phyloP scores from a whole-genome alignment of 2,888 invertebrate species.

The Plebejus anna region DNA sequence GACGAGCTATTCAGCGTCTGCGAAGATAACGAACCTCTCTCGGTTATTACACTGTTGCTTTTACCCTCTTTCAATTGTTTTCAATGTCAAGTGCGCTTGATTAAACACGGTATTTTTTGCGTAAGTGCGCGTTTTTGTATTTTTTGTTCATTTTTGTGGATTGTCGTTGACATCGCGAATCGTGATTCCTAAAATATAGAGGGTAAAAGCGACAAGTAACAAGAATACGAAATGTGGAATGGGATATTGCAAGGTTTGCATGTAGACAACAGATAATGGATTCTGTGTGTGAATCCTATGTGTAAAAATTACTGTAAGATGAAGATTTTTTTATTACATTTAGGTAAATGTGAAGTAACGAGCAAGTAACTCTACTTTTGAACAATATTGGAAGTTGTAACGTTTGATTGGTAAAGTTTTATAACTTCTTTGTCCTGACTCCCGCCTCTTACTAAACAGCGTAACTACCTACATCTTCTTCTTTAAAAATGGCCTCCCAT shows the following conservation, averaged over 20 bases:
- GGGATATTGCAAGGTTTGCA: not conserved
- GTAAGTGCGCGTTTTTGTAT: not conserved
- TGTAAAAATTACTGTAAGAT: too few relatives aligned
- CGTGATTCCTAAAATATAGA: not conserved
- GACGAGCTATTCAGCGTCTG: conserved; percentile 65
- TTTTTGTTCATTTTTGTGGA: not conserved
- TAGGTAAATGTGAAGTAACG: too few relatives aligned
- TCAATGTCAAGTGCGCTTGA: conserved; percentile 38
- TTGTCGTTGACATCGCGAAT: not conserved
- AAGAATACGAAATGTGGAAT: not conserved
- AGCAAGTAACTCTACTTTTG: too few relatives aligned
- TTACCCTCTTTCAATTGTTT: conserved; percentile 36
- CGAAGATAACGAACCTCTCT: conserved; percentile 70
- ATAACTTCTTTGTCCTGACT: too few relatives aligned
- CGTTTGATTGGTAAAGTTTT: too few relatives aligned
- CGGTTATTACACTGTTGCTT: conserved; percentile 64
- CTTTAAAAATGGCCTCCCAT: too few relatives aligned
- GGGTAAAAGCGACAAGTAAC: not conserved
- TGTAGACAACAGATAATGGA: too few relatives aligned
- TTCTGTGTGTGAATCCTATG: too few relatives aligned
- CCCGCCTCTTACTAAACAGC: too few relatives aligned
- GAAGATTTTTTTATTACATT: too few relatives aligned
- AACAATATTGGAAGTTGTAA: too few relatives aligned
- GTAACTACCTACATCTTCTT: not conserved
- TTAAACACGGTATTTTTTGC: conserved; percentile 35